Base-by-base conservation (phyloP, 2,797 vertebrate species). In the Lutjanus argentimaculatus region DNA sequence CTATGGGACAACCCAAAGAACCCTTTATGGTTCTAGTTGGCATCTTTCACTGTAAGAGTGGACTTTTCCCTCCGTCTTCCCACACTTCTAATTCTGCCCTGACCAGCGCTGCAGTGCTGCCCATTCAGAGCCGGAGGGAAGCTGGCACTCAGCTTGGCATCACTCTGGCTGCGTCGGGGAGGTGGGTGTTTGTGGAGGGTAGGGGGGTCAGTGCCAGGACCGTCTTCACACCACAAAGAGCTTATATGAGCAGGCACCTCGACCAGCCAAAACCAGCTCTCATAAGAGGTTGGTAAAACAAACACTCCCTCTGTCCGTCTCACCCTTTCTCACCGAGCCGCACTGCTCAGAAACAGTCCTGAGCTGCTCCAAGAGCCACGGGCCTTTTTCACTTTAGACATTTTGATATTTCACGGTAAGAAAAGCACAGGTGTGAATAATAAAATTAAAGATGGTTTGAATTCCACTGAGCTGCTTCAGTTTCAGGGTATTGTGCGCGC, bases 211-310 rank as follows among this genome's bases (percentile, higher is more conserved):
- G 81, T 85, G 89, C 90, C 87, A 88, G 73, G 79, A 67, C 82
- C 25, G 67, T 87, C 80, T 79, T 80, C 77, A 79, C 72, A 77
- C 75, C 83, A 89, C 88, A 90, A 88, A 90, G 83, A 82, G 83
- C 86, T 88, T 89, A 85, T 80, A 84, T 70, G 79, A 84, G 80
- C 83, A 62, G 84, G 67, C 63, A 77, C 80, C 77, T 79, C 21
- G 0, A 79, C 88, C 82, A 58, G 91, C 90, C 89, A 85, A 82
- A 85, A 86, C 73, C 86, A 77, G 90, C 81, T 88, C 79, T 83
- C 74, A 59, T 80, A 82, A 82, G 75, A 79, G 71, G 76, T 14
- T 64, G 49, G 51, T 75, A 69, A 89, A 91, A 91, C 89, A 92
- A 92, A 86, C 79, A 64, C 19, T 66, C 49, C 53, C 59, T 92